A percentile compares a stretch with the other conserved stretches of the same genome.
Evolutionary conservation across 1,140 invertebrate species (phyloP).

Genomic region (Platyscapa corneri): DNA sequence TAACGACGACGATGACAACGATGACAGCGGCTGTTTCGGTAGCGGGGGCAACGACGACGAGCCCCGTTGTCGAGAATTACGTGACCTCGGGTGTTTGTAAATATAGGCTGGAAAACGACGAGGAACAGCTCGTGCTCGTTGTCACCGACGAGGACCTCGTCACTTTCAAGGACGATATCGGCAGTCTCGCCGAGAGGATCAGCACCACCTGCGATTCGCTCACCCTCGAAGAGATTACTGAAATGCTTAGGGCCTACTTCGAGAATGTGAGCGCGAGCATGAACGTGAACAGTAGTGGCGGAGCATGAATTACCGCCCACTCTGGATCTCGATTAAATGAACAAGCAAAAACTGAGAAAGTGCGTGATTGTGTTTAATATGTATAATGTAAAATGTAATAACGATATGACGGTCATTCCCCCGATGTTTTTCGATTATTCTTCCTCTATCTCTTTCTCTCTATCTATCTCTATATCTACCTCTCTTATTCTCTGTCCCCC

Average conservation of each 20-base stretch:
- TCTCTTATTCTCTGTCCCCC: neutral
- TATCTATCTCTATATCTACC: too few species aligned
- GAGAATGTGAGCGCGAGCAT: slow-evolving; percentile 25
- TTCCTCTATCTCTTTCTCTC: slow-evolving; percentile 34
- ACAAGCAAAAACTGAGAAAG: slow-evolving; percentile 18
- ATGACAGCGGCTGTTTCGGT: neutral
- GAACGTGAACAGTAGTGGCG: neutral
- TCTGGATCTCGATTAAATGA: neutral
- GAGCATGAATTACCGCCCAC: neutral
- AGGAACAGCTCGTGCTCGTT: slow-evolving; percentile 52
- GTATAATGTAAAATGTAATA: slow-evolving; percentile 52
- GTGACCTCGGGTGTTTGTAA: slow-evolving; percentile 39
- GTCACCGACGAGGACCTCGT: slow-evolving; percentile 55
- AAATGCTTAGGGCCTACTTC: slow-evolving; percentile 53
- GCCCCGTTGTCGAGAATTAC: slow-evolving; percentile 26
- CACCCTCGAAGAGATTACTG: slow-evolving; percentile 51
- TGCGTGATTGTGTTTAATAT: slow-evolving; percentile 47
- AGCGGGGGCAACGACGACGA: neutral
- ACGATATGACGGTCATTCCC: slow-evolving; percentile 46
- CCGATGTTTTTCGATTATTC: slow-evolving; percentile 45
- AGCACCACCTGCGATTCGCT: slow-evolving; percentile 47
- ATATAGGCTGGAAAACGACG: slow-evolving; percentile 41
- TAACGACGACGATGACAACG: neutral
- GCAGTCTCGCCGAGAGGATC: slow-evolving; percentile 51
- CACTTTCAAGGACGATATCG: slow-evolving; percentile 52